phyloP scores from a whole-genome alignment of 2,113 vertebrate genomes.

The Callipepla californica region DNA sequence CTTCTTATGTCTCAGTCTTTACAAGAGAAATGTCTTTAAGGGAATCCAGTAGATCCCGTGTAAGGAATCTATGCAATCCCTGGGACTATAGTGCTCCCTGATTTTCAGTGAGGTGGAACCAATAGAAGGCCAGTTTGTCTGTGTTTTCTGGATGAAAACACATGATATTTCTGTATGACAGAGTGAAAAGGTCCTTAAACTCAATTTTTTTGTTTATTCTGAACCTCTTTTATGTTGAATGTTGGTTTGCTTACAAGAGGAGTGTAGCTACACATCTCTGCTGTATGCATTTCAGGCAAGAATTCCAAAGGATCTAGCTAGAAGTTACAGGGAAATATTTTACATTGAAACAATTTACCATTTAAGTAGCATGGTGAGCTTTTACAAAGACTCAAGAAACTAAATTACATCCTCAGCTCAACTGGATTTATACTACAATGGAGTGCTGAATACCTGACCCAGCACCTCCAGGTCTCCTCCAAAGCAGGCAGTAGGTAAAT shows the following conservation, averaged over 20 bases:
- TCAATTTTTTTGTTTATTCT: not conserved
- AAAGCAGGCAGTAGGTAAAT: rapidly evolving
- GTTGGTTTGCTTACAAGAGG: not conserved
- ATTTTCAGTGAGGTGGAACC: not conserved
- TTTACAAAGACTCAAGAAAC: not conserved
- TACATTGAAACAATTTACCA: rapidly evolving
- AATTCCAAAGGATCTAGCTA: not conserved
- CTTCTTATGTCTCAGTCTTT: not conserved
- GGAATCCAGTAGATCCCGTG: too few species aligned
- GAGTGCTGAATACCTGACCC: not conserved
- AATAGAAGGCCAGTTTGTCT: not conserved
- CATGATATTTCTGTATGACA: too few species aligned
- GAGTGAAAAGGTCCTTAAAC: not conserved
- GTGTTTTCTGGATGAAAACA: not conserved
- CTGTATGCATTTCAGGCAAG: not conserved
- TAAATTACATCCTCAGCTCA: not conserved
- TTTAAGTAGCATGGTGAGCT: rapidly evolving
- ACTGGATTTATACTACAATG: not conserved
- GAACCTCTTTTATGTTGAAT: not conserved
- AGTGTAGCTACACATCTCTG: not conserved
- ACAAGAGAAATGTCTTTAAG: not conserved
- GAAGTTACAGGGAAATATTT: not conserved
- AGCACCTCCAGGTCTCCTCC: not conserved
- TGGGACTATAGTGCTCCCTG: not conserved
- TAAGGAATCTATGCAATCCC: not conserved